Evolutionary conservation across 37 sponge, comb jelly and placozoan species (phyloP), one percentile per base, ranked within the genome.

Genomic region (Cliona cf. orientalis): DNA sequence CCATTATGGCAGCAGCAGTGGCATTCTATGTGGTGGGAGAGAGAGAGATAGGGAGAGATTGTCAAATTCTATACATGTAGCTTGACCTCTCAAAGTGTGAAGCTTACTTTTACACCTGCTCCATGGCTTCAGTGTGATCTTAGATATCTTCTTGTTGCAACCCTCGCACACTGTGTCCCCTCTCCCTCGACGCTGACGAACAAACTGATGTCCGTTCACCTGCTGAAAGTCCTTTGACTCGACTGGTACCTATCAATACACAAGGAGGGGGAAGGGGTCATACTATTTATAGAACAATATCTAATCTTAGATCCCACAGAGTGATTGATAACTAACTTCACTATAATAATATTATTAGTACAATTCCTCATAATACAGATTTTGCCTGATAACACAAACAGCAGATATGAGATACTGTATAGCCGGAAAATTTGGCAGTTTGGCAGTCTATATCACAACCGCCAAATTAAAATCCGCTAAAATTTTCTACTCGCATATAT

Each of bases 111-210:
- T 69, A 65, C 86, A 84, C 26, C 40, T 32, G 64, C 76, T 84
- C 92, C 92, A 92, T 23, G 26, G n/a, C n/a, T n/a, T 40, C 45
- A 73, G 69, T 2, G 84, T 59, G 34, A 88, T 33, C 5, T 89
- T 75, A 12, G 65, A 58, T 42, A 92, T 55, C 71, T 38, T 67
- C 38, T 40, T 82, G 39, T 80, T 70, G 74, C 92, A 92, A 28
- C 66, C 72, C 66, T 87, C 89, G 76, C 92, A 92, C n/a, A n/a
- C n/a, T n/a, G n/a, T n/a, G n/a, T n/a, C 53, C 37, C 38, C 6
- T 35, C 46, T n/a, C 45, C 39, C 36, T 3, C 73, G 62, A 25
- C 69, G 66, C 70, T 90, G 83, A 42, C 46, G 70, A 22, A 74
- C 44, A 71, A 90, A 62, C 38, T 58, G 46, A 58, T 93, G 93